phyloP scores from a whole-genome alignment of 2,797 vertebrate genomes.

The Lithobates pipiens region DNA sequence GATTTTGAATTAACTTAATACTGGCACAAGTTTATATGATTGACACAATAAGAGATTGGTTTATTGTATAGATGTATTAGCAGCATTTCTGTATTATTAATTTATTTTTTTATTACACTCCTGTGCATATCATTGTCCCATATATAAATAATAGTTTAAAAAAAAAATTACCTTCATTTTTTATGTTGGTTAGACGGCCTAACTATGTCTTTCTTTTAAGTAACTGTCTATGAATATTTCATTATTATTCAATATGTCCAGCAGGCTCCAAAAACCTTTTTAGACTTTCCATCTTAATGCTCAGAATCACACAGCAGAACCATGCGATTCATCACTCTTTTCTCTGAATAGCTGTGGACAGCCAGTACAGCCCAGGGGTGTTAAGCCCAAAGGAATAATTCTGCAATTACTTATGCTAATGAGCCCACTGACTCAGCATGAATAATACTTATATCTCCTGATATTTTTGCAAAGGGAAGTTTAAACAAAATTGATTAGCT shows the following conservation, averaged over 20 bases:
- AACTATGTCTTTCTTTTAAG: conserved; percentile 14
- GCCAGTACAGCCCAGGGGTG: conserved; percentile 53
- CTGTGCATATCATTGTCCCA: background rate
- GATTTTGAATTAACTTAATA: too few species aligned
- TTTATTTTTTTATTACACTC: background rate
- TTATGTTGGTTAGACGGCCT: background rate
- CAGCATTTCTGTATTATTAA: too few species aligned
- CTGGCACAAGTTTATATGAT: too few species aligned
- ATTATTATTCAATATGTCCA: conserved; percentile 47
- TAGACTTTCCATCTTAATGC: conserved; percentile 45
- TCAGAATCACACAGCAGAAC: conserved; percentile 44
- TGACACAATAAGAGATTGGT: too few species aligned
- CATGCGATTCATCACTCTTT: conserved; percentile 45
- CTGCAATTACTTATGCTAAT: conserved; percentile 59
- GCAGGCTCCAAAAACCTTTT: conserved; percentile 3
- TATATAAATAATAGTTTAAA: background rate
- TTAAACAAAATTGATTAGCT: conserved; percentile 61
- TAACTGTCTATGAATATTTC: conserved; percentile 33
- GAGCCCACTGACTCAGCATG: conserved; percentile 43
- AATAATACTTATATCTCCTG: conserved; percentile 48
- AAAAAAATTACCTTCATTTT: background rate
- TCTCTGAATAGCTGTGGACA: conserved; percentile 35
- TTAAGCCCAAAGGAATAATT: conserved; percentile 55
- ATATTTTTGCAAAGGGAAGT: conserved; percentile 53
- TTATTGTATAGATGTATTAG: too few species aligned